Percentiles rank a stretch among this genome's conserved stretches.
Conservation (phyloP, 1,140 invertebrate genomes). For the Cydia fagiglandana region DNA sequence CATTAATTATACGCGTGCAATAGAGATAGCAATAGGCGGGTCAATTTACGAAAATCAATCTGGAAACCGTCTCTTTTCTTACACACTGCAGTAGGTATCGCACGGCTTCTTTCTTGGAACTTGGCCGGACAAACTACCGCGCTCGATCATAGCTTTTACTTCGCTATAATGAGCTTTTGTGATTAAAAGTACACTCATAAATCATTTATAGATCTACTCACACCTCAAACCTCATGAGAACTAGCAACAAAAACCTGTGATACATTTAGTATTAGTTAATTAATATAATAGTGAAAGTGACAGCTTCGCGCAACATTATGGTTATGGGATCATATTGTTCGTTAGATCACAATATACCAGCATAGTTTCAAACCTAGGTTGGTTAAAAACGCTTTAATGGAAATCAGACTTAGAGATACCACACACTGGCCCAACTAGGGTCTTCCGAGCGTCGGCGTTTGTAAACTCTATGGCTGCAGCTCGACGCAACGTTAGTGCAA, state of each 20-base stretch:
- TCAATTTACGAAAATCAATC: too few relatives aligned
- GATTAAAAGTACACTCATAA: conserved; percentile 3
- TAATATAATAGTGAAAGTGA: conserved; percentile 11
- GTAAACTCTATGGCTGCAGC: too few relatives aligned
- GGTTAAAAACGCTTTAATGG: background rate
- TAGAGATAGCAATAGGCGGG: too few relatives aligned
- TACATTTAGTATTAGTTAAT: conserved; percentile 5
- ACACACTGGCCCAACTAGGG: background rate
- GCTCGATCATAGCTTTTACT: too few relatives aligned
- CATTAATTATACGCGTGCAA: too few relatives aligned
- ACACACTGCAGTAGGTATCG: too few relatives aligned
- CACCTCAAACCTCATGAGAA: background rate
- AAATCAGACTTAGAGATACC: background rate
- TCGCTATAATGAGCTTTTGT: background rate
- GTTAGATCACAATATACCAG: background rate
- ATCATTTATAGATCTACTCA: background rate
- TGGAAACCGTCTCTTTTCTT: too few relatives aligned
- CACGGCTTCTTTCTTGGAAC: too few relatives aligned
- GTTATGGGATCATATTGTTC: background rate
- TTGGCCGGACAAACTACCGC: too few relatives aligned
- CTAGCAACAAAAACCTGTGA: background rate
- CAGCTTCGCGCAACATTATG: background rate
- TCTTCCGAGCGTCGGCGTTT: too few relatives aligned
- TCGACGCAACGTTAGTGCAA: too few relatives aligned
- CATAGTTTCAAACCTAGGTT: background rate